Base-by-base conservation (phyloP, 2,113 vertebrate species). In the Machaerirhynchus nigripectus region DNA sequence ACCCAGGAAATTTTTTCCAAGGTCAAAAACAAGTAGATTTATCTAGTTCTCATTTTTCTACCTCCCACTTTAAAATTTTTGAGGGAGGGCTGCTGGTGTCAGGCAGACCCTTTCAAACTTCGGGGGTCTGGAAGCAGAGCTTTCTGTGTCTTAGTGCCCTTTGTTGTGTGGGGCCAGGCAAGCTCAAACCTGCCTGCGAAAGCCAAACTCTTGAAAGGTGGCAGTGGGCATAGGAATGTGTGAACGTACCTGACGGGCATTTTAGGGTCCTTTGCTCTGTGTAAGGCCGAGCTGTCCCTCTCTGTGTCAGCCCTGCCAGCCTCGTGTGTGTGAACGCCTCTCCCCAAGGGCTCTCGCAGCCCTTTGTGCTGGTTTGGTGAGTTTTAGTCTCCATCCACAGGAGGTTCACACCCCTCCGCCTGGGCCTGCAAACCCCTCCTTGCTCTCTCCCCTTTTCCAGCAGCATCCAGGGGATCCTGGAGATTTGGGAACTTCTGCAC, bases 41-140 rank as follows among this genome's bases (percentile, higher is more conserved):
- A 35, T 50, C 27, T 77, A 14, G 23, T 56, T 74, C 67, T 90
- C 53, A 27, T 84, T 31, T 91, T 84, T 82, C 90, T 46, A 83
- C 71, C 73, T 95, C 76, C 84, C 35, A 42, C 46, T 81, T 87
- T 31, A 49, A 83, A 89, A 40, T 87, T 84, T 55, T 69, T 39
- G 76, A 67, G 61, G 60, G 44, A 94, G 94, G 93, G 93, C 85
- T 96, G 89, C 73, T 95, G 92, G 81, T 97, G 94, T 64, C 93
- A 95, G 83, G 10, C 83, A 74, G 67, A 68, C 90, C 64, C 71
- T 92, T 88, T 81, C 64, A 87, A 87, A 10, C 40, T 88, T 73
- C 61, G 11, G 27, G 50, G 50, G 27, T 30, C 27, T 52, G 50
- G 15, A 30, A 65, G 23, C 15, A 15, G 47, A 16, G 12, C 33